Evolutionary conservation across 1,140 invertebrate species (phyloP).

Genomic region (Macrocentrus cingulum): DNA sequence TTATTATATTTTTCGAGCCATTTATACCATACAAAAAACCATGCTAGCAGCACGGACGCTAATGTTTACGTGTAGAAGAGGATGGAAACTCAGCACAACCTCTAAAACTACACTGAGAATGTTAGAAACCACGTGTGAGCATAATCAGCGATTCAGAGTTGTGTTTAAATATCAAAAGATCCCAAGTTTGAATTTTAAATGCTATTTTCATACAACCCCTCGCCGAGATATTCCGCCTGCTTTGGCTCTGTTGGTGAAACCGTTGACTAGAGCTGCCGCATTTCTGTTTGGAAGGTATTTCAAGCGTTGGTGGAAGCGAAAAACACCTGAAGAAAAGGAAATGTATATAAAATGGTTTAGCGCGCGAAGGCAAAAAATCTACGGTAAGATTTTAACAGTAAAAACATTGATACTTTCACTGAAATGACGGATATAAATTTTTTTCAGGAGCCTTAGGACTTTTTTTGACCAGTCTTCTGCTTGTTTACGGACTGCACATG

Average conservation of each 20-base stretch:
- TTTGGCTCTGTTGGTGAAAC: slow-evolving; percentile 42
- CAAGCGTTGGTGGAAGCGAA: slow-evolving; percentile 58
- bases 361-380: slow-evolving; percentile 31
- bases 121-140: too few species aligned
- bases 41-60: too few species aligned
- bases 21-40: too few species aligned
- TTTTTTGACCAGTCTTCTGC: slow-evolving; percentile 29
- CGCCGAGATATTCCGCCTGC: slow-evolving; percentile 37
- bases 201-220: slow-evolving; percentile 44
- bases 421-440: slow-evolving; percentile 10
- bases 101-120: too few species aligned
- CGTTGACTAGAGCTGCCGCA: slow-evolving; percentile 43
- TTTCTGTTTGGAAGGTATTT: slow-evolving; percentile 50
- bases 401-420: slow-evolving; percentile 10
- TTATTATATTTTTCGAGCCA: too few species aligned
- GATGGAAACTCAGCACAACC: too few species aligned
- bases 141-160: slow-evolving; percentile 4
- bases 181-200: slow-evolving; percentile 28
- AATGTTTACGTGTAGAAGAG: too few species aligned
- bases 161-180: slow-evolving; percentile 16
- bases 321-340: slow-evolving; percentile 47
- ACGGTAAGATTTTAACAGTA: slow-evolving; percentile 32
- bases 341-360: slow-evolving; percentile 38
- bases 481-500: slow-evolving; percentile 59
- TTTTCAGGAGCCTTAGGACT: slow-evolving; percentile 37